Evolutionary conservation across 2,797 vertebrate genomes (phyloP).

Genomic region (Hafferia zeledoni): DNA sequence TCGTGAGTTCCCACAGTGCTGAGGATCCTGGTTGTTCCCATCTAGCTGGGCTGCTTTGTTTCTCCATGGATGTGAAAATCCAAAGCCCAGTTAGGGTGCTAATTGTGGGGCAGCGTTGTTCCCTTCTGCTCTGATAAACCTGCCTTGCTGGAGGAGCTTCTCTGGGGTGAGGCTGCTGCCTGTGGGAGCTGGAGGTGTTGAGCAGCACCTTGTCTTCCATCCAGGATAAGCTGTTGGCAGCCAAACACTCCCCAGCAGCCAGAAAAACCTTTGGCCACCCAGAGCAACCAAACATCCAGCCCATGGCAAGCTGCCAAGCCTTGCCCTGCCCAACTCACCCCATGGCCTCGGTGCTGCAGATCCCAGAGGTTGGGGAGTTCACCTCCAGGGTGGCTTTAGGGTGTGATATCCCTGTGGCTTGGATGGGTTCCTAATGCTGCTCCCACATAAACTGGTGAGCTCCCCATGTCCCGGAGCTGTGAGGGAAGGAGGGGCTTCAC

Average conservation of each 20-base stretch:
- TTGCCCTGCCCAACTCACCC: accelerated
- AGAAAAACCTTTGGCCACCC: background rate
- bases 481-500: background rate
- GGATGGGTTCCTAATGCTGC: background rate
- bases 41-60: background rate
- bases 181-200: background rate
- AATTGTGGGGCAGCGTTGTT: accelerated
- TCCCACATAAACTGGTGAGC: background rate
- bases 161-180: accelerated
- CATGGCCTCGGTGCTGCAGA: background rate
- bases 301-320: accelerated
- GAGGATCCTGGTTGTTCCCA: background rate
- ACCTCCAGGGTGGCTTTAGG: background rate
- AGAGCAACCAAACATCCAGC: accelerated
- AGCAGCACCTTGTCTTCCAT: background rate
- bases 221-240: background rate
- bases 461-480: background rate
- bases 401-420: accelerated
- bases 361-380: background rate
- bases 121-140: background rate
- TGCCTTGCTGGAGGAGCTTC: background rate
- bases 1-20: accelerated
- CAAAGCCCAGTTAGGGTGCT: background rate
- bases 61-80: background rate
- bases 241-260: background rate